These are phyloP conservation scores for Ctenopoma kingsleyae DNA, from an alignment of 2,797 vertebrate species.

Conservation along the genomic window DNA sequence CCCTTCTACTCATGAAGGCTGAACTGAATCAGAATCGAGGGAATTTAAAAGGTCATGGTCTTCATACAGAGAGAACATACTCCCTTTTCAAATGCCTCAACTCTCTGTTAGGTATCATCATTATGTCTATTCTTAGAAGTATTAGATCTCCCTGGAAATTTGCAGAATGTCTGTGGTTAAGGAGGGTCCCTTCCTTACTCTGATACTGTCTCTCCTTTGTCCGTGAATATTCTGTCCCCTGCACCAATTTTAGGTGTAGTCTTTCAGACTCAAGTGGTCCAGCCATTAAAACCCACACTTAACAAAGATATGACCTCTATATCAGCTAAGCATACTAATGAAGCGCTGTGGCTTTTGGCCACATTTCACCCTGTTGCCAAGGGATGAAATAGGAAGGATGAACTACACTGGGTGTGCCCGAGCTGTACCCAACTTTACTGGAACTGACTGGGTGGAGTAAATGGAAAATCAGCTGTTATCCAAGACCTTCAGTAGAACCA, in stretches of 20 bases:
- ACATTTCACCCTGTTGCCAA: slow-evolving; percentile 29
- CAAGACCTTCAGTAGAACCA: slow-evolving; percentile 38
- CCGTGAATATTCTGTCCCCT: slow-evolving; percentile 35
- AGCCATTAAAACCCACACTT: slow-evolving; percentile 37
- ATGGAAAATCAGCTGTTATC: slow-evolving; percentile 47
- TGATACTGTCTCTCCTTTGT: slow-evolving; percentile 14
- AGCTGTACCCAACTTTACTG: slow-evolving; percentile 28
- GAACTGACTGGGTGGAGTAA: slow-evolving; percentile 38
- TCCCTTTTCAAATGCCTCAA: slow-evolving; percentile 67
- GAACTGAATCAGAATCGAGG: slow-evolving; percentile 49
- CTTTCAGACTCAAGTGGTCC: slow-evolving; percentile 41
- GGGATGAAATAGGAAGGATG: slow-evolving; percentile 32
- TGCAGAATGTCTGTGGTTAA: slow-evolving; percentile 40
- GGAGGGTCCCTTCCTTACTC: slow-evolving; percentile 45
- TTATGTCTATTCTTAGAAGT: slow-evolving; percentile 61
- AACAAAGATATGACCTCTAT: slow-evolving; percentile 65
- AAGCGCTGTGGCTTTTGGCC: slow-evolving; percentile 44
- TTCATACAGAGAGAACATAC: slow-evolving; percentile 57
- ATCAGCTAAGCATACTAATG: slow-evolving; percentile 61
- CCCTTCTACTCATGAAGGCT: slow-evolving; percentile 48
- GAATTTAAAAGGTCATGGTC: slow-evolving; percentile 65
- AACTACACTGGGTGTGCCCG: slow-evolving; percentile 43
- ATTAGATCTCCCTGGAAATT: slow-evolving; percentile 55
- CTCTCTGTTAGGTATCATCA: slow-evolving; percentile 60
- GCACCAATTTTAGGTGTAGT: slow-evolving; percentile 52